These are phyloP conservation scores for Heliocidaris tuberculata DNA, from an alignment of 35 echinoderm and acorn worm species.

Conservation along the genomic window DNA sequence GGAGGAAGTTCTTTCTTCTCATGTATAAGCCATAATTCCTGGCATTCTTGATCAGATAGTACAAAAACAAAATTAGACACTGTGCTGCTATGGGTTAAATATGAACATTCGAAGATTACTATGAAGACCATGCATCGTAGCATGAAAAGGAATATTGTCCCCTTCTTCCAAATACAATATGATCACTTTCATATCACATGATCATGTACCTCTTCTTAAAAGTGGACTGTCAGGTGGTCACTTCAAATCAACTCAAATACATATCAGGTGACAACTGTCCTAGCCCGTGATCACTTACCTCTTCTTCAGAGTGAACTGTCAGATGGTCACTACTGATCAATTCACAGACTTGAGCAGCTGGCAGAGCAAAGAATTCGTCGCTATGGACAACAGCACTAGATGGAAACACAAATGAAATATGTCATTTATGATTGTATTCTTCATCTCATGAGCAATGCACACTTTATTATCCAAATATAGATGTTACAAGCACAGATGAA, in stretches of 20 bases:
- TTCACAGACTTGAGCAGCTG: slow-evolving; percentile 88
- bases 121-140: neutral
- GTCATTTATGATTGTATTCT: too few species aligned
- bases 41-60: too few species aligned
- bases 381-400: slow-evolving; percentile 76
- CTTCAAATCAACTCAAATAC: too few species aligned
- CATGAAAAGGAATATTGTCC: neutral
- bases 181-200: too few species aligned
- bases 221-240: too few species aligned
- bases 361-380: slow-evolving; percentile 88
- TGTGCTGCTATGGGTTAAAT: neutral
- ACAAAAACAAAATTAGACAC: too few species aligned
- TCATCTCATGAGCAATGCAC: too few species aligned
- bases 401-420: neutral
- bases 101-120: neutral
- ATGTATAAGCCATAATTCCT: too few species aligned
- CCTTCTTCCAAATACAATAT: neutral
- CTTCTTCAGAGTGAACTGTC: slow-evolving; percentile 91
- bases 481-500: too few species aligned
- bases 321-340: slow-evolving; percentile 94
- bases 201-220: too few species aligned
- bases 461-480: too few species aligned
- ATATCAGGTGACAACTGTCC: neutral
- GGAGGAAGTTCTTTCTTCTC: too few species aligned
- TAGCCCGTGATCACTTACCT: slow-evolving; percentile 54